Evolutionary conservation across 2,113 vertebrate species (phyloP), one percentile per base, ranked within the genome.

Genomic region (Amphilophus citrinellus): DNA sequence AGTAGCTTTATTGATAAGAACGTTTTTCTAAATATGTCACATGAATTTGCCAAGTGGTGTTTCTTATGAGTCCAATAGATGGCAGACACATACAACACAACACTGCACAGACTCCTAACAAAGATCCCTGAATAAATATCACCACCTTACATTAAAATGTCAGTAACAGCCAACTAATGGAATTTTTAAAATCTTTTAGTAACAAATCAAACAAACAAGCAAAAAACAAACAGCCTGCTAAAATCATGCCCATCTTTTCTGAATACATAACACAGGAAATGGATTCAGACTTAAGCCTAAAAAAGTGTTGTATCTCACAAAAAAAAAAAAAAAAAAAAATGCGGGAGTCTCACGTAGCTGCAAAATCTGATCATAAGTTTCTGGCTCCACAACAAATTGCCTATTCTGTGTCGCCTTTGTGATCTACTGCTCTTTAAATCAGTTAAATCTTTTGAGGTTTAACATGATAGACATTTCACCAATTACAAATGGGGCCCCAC

Each of bases 61-160:
- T 95, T 94, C 92, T 30, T 66, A 44, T 24, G 71, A 93, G 91
- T 83, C 96, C 96, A 96, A 96, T 91, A 96, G 96, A 95, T 96
- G 96, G 96, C 96, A 96, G 94, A 93, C 94, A 95, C 80, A 94
- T 93, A 94, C 95, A 94, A 80, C 80, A 63, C 76, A 93, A 90
- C 32, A 13, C 47, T 80, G 53, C 76, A 83, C 15, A 39, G 58
- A 65, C 59, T 13, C 85, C 82, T 59, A 89, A 83, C 85, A 89
- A 63, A 87, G 63, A 81, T 79, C 76, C 61, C 81, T 68, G n/a
- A 81, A 80, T 61, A 78, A 83, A 83, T 84, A 71, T 86, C 84
- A 84, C 82, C 65, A 83, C 68, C 37, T 86, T 77, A 61, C 73
- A 85, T 80, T 87, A 83, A 58, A 89, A 56, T 60, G 73, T 57